phyloP scores from a whole-genome alignment of 2,797 vertebrate species.

The Peromyscus aztecus region DNA sequence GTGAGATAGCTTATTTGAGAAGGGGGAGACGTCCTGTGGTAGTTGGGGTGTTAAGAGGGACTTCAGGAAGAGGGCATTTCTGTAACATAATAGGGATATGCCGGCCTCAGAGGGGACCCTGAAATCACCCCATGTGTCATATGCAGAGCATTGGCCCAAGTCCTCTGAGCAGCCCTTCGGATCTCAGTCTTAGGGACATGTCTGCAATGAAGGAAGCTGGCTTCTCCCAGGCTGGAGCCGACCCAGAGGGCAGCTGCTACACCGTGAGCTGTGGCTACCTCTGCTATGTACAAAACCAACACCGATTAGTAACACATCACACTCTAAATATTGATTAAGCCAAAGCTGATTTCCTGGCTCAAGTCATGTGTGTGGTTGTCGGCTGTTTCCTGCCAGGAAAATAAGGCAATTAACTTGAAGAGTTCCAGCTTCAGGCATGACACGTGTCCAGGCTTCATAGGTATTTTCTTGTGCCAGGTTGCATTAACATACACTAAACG shows the following conservation, averaged over 20 bases:
- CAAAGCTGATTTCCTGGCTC: constrained; percentile 81
- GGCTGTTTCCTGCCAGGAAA: constrained; percentile 82
- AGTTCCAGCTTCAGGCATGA: constrained; percentile 76
- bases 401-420: constrained; percentile 81
- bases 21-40: neutral
- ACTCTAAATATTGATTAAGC: constrained; percentile 85
- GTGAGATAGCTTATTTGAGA: neutral
- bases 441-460: constrained; percentile 77
- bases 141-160: neutral
- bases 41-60: neutral
- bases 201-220: neutral
- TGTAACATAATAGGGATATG: neutral
- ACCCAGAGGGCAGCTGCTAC: constrained; percentile 57
- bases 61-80: neutral
- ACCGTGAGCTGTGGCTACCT: constrained; percentile 5
- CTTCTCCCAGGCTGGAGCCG: neutral
- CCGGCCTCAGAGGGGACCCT: neutral
- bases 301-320: constrained; percentile 81
- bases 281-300: constrained; percentile 75
- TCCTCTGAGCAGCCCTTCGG: accelerated
- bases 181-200: neutral
- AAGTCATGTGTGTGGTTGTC: constrained; percentile 79
- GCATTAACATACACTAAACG: constrained; percentile 61
- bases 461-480: constrained; percentile 77
- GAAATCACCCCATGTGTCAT: accelerated